Evolutionary conservation across 2,888 invertebrate species (phyloP).

Genomic region (Ophion slaviceki): DNA sequence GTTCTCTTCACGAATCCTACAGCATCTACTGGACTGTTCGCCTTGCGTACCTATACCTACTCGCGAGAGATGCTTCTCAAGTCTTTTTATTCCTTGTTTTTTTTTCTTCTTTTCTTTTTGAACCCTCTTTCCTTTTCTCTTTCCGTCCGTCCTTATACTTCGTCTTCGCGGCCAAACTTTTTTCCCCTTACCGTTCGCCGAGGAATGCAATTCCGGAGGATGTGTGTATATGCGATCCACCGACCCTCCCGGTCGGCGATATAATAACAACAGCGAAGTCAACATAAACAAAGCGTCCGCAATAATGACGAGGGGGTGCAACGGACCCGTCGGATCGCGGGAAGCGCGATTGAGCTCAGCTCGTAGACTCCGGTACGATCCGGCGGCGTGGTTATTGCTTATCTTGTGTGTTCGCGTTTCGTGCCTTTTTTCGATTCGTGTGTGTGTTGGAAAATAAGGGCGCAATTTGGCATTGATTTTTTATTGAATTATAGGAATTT

Average conservation of each 20-base stretch:
- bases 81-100: conserved; percentile 24
- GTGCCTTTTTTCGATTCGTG: background rate
- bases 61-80: conserved; percentile 45
- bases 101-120: conserved; percentile 29
- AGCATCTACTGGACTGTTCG: conserved; percentile 40
- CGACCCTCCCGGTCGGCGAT: conserved; percentile 9
- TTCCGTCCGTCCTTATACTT: conserved; percentile 53
- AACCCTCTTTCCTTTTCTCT: conserved; percentile 62
- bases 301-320: conserved; percentile 32
- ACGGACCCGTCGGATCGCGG: conserved; percentile 42
- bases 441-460: background rate
- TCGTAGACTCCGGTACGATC: background rate
- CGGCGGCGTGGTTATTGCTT: background rate
- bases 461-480: background rate
- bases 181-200: conserved; percentile 37
- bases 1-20: conserved; percentile 46
- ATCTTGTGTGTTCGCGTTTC: background rate
- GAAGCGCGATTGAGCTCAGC: background rate
- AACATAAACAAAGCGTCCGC: conserved; percentile 46
- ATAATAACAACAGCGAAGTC: conserved; percentile 50
- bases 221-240: conserved; percentile 22
- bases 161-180: conserved; percentile 39
- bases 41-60: conserved; percentile 8
- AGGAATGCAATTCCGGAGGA: conserved; percentile 64
- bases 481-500: background rate